Base-by-base conservation (phyloP, 2,113 vertebrate species). In the Anhinga rufa region DNA sequence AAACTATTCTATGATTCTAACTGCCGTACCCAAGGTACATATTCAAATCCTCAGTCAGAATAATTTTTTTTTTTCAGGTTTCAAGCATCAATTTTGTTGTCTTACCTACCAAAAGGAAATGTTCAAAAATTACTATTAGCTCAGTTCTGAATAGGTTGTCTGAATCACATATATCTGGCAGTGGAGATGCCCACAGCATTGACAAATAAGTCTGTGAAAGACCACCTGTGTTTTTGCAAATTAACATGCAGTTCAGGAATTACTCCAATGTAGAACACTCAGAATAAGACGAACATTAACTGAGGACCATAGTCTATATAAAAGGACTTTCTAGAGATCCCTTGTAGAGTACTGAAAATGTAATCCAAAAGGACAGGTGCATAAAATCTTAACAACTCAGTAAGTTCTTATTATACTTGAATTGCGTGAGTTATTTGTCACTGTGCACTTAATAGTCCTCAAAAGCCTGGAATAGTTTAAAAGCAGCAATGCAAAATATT, bases 141-240 rank as follows among this genome's bases (percentile, higher is more conserved):
- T 79, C 51, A 29, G 2, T 71, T 85, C 51, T 65, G 36, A 31
- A 34, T 32, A 51, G 15, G 29, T 11, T 69, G 29, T 34, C 40
- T 40, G 9, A 78, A 49, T 34, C 0, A 0, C 0, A 0, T 29
- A 7, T 52, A 28, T 28, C 29, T 60, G 34, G 44, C 6, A 32
- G 55, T 28, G 78, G 22, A 66, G n/a, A 24, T 40, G 22, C 4
- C 32, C 14, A 51, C 4, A 70, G 31, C 12, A 31, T 9, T 64
- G 25, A 79, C 12, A 91, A 93, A 60, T 24, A 51, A 70, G 6
- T 3, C 19, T 60, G 40, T 21, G 5, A 76, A 70, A 71, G 48
- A 21, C 20, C 20, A 38, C 9, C 1, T 36, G 8, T 10, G 8
- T 6, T 4, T 52, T 48, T 21, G 10, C 25, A 71, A 70, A 75